A percentile compares a stretch with the other conserved stretches of the same genome.
phyloP scores from a whole-genome alignment of 2,797 vertebrate species.

The Malurus splendens region DNA sequence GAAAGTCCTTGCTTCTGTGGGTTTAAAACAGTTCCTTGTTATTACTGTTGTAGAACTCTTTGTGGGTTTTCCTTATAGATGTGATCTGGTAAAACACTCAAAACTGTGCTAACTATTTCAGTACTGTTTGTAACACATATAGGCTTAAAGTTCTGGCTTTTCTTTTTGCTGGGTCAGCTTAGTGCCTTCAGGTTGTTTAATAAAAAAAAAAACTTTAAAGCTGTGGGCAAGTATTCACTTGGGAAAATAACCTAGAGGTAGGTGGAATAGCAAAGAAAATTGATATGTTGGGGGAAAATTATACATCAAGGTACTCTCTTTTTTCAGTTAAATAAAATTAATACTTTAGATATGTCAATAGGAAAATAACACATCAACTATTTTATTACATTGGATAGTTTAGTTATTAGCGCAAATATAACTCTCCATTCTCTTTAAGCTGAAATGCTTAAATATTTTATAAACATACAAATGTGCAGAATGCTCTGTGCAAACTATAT shows the following conservation, averaged over 20 bases:
- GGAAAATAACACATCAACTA: not conserved
- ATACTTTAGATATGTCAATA: not conserved
- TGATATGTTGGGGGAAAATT: not conserved
- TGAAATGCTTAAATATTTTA: not conserved
- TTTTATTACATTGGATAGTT: not conserved
- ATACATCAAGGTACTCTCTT: not conserved
- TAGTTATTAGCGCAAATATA: not conserved
- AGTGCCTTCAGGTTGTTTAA: constrained; percentile 52
- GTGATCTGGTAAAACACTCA: constrained; percentile 58
- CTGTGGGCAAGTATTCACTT: constrained; percentile 11
- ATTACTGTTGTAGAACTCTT: not conserved
- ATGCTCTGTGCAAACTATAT: not conserved
- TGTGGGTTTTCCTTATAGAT: constrained; percentile 27
- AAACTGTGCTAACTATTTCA: constrained; percentile 23
- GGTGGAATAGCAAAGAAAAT: constrained; percentile 26
- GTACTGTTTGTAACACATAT: constrained; percentile 42
- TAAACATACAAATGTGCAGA: not conserved
- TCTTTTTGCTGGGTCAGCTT: constrained; percentile 62
- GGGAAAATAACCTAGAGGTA: not conserved
- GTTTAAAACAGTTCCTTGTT: constrained; percentile 34
- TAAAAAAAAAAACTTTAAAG: constrained; percentile 22
- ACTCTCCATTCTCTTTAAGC: not conserved
- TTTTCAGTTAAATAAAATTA: constrained; percentile 12
- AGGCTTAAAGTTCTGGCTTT: constrained; percentile 41
- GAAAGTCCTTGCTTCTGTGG: constrained; percentile 22